Evolutionary conservation across 23 tunicate genomes (phyloP), one percentile per base, ranked within the genome.

Genomic region (Ciona savignyi): DNA sequence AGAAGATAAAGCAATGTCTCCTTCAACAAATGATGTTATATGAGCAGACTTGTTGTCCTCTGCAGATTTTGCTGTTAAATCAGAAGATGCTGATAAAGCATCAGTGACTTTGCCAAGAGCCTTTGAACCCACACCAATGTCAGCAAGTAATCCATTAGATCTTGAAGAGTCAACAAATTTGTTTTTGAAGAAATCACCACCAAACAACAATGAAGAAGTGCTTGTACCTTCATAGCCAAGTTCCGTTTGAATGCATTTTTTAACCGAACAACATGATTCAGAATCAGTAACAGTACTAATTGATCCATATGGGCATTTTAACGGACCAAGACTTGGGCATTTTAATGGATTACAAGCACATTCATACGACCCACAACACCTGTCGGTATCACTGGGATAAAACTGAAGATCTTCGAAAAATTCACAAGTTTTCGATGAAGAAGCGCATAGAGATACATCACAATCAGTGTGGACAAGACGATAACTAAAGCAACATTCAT

Each of bases 291-390:
- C 26, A 2, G 70, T 33, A 34, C 34, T 73, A 4, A 33, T 34
- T 1, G 67, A 66, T 15, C 86, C 88, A 11, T 0, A 26, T 32
- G 96, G 93, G 51, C 99, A 95, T 1, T 20, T 23, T 4, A 26
- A 34, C 24, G 72, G 62, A 22, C 61, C 82, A 62, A 80, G 27
- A 15, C 42, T 21, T 29, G 66, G 25, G 66, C 99, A 95, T 78
- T 83, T 89, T 33, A 69, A 65, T 1, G 87, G 90, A 78, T 95
- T 89, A 32, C 99, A 95, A 32, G 80, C 83, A 42, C 99, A 95
- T 19, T 84, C 95, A 60, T 77, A 95, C 31, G 90, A 32, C 4
- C 88, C 75, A 66, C 99, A 95, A 35, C 99, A 95, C 1, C 27
- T 2, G 25, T 74, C 75, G 3, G 65, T 35, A 34, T 89, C 92